These are phyloP conservation scores for Chymomyza procnemis DNA, from an alignment of 2,888 invertebrate genomes.

Conservation along the genomic window DNA sequence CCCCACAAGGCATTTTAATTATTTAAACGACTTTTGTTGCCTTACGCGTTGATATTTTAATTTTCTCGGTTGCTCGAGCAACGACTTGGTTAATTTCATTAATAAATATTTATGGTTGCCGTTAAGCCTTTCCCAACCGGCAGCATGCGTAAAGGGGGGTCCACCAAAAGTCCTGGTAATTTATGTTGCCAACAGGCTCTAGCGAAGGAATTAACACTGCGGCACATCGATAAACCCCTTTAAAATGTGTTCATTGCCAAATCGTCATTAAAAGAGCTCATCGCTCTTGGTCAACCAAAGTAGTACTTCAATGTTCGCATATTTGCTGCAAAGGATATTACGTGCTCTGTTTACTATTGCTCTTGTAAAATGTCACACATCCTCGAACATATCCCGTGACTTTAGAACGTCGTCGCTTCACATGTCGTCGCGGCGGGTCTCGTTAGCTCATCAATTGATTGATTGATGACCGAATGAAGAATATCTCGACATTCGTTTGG, in stretches of 20 bases:
- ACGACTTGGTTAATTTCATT: slow-evolving; percentile 73
- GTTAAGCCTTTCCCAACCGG: slow-evolving; percentile 38
- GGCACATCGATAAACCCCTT: background rate
- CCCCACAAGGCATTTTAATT: slow-evolving; percentile 74
- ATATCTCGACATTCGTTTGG: slow-evolving; percentile 42
- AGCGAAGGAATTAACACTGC: background rate
- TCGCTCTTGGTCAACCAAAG: slow-evolving; percentile 45
- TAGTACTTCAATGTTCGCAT: background rate
- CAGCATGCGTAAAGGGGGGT: background rate
- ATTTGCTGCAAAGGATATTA: slow-evolving; percentile 60
- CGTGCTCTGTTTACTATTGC: slow-evolving; percentile 61
- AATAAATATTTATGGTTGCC: slow-evolving; percentile 75
- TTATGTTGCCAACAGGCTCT: slow-evolving; percentile 12
- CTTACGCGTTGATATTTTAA: slow-evolving; percentile 58
- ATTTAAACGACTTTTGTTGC: slow-evolving; percentile 51
- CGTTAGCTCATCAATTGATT: slow-evolving; percentile 67
- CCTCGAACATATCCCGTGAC: slow-evolving; percentile 8
- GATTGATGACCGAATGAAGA: slow-evolving; percentile 62
- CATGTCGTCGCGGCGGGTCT: slow-evolving; percentile 36
- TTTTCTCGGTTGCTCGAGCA: slow-evolving; percentile 54
- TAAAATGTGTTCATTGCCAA: background rate
- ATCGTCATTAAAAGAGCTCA: slow-evolving; percentile 21
- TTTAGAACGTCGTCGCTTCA: slow-evolving; percentile 7
- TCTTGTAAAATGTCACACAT: slow-evolving; percentile 19
- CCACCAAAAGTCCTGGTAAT: background rate